phyloP scores from a whole-genome alignment of 2,797 vertebrate genomes.

The Tokudaia muenninki region DNA sequence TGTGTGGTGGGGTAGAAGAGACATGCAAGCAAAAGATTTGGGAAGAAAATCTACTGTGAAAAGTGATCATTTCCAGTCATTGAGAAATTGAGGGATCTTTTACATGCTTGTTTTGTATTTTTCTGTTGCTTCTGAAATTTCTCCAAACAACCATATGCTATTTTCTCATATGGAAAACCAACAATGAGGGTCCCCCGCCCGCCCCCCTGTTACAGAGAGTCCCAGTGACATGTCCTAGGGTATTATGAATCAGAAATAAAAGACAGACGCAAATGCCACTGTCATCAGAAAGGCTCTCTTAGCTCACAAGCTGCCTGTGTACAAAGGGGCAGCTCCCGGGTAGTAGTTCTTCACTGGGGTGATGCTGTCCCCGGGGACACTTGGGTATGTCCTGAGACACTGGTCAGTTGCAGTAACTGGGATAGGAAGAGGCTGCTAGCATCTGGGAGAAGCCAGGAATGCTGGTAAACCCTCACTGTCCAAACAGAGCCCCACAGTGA shows the following conservation, averaged over 20 bases:
- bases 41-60: slow-evolving; percentile 16
- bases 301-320: not conserved
- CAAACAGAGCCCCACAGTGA: not conserved
- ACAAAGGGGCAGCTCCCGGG: not conserved
- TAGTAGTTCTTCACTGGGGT: slow-evolving; percentile 30
- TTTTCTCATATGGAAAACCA: slow-evolving; percentile 50
- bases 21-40: slow-evolving; percentile 44
- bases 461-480: not conserved
- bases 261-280: slow-evolving; percentile 20
- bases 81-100: not conserved
- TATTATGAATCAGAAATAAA: slow-evolving; percentile 59
- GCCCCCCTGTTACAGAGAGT: not conserved
- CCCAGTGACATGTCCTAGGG: not conserved
- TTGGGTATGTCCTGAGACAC: slow-evolving; percentile 3
- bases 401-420: not conserved
- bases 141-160: slow-evolving; percentile 49
- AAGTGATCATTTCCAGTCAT: not conserved
- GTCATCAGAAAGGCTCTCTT: not conserved
- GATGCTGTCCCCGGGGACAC: not conserved
- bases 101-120: slow-evolving; percentile 46
- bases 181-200: not conserved
- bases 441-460: not conserved
- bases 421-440: not conserved
- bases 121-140: slow-evolving; percentile 55
- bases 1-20: not conserved